Percentiles rank a stretch among this genome's conserved stretches.
Conservation (phyloP, 2,797 vertebrate species). For the Loriculus beryllinus region DNA sequence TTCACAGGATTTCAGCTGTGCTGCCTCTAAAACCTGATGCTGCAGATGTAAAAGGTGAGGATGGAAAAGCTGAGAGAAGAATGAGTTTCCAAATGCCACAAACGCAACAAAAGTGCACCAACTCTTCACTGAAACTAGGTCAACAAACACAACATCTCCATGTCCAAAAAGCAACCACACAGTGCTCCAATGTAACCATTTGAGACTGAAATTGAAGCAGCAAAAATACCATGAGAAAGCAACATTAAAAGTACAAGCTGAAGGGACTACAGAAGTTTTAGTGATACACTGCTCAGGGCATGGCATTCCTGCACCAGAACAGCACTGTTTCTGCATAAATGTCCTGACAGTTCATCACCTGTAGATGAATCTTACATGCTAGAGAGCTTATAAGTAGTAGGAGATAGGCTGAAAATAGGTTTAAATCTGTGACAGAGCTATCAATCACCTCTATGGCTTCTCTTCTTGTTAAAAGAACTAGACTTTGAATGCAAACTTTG, state of each 20-base stretch:
- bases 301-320: not conserved
- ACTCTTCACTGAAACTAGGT: not conserved
- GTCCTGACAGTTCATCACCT: not conserved
- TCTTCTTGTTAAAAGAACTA: not conserved
- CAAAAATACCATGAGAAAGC: not conserved
- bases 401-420: not conserved
- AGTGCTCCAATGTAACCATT: not conserved
- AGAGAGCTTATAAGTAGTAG: not conserved
- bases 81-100: not conserved
- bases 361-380: not conserved
- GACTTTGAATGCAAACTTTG: not conserved
- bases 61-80: not conserved
- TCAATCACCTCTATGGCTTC: not conserved
- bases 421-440: not conserved
- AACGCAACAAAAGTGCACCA: not conserved
- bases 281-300: not conserved
- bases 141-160: rapidly evolving
- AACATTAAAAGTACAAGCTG: not conserved
- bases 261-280: not conserved
- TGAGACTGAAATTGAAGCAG: not conserved
- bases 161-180: not conserved
- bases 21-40: not conserved
- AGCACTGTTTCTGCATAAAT: not conserved
- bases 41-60: not conserved
- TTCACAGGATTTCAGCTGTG: not conserved